These are phyloP conservation scores for Lasiurus cinereus DNA, from an alignment of 2,113 vertebrate species.

Conservation along the genomic window DNA sequence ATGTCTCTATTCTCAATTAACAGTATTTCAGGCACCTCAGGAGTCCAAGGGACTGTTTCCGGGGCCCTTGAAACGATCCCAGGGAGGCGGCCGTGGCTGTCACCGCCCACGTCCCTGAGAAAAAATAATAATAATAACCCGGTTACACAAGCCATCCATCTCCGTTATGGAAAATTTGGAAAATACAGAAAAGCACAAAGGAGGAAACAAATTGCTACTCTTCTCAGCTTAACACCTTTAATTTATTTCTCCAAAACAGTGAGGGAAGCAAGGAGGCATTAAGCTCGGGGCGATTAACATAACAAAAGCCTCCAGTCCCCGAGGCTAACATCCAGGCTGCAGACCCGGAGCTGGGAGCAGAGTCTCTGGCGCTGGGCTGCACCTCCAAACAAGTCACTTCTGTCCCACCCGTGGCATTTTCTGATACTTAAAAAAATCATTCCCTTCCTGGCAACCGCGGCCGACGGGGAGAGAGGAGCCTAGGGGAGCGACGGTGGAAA, in stretches of 20 bases:
- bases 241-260: conserved; percentile 59
- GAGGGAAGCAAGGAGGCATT: conserved; percentile 17
- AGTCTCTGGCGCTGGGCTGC: neutral
- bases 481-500: neutral
- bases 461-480: neutral
- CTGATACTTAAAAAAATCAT: conserved; percentile 16
- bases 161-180: conserved; percentile 30
- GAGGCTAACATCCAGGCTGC: neutral
- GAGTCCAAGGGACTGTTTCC: neutral
- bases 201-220: conserved; percentile 58
- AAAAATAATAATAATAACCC: neutral
- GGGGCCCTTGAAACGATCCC: neutral
- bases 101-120: neutral
- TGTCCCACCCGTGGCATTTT: neutral
- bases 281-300: neutral
- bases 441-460: neutral
- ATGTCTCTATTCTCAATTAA: neutral
- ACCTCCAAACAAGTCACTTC: neutral
- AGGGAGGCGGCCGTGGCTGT: neutral
- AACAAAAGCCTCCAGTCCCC: neutral
- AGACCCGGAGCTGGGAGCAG: neutral
- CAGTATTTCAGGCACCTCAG: neutral
- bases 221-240: conserved; percentile 63
- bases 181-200: conserved; percentile 48
- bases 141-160: conserved; percentile 21